These are phyloP conservation scores for Isoperla grammatica DNA, from an alignment of 2,888 invertebrate species.

Conservation along the genomic window DNA sequence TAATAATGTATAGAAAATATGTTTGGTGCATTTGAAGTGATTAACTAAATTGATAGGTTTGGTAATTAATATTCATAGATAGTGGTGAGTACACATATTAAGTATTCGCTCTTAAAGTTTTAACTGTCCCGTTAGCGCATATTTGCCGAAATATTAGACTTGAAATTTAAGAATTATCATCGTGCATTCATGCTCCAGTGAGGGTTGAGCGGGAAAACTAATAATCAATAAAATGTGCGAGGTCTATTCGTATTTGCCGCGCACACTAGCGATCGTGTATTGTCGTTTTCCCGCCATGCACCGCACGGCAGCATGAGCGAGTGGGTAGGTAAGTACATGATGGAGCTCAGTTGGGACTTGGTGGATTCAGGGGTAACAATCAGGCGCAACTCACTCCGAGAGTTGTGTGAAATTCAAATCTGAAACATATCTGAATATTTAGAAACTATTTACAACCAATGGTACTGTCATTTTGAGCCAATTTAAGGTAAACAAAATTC, in stretches of 20 bases:
- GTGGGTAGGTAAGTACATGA: slow-evolving; percentile 34
- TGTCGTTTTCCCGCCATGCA: slow-evolving; percentile 33
- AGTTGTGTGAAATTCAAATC: slow-evolving; percentile 20
- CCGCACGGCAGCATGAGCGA: slow-evolving; percentile 34
- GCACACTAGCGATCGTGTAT: slow-evolving; percentile 22
- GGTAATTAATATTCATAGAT: no score
- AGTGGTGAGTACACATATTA: no score
- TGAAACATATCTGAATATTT: slow-evolving; percentile 22
- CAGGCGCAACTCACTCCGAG: slow-evolving; percentile 26
- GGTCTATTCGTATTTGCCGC: neutral
- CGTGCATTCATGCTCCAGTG: no score
- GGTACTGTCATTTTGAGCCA: slow-evolving; percentile 26
- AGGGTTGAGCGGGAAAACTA: neutral
- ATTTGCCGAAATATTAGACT: no score
- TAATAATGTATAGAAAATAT: no score
- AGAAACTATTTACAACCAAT: slow-evolving; percentile 23
- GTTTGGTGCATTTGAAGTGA: no score
- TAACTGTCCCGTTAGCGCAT: no score
- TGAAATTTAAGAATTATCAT: no score
- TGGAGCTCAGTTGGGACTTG: slow-evolving; percentile 35
- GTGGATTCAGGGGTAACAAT: slow-evolving; percentile 33
- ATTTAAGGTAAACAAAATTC: slow-evolving; percentile 28
- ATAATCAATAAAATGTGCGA: neutral
- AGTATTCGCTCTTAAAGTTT: no score
- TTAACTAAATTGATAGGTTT: no score